Conservation (phyloP, 2,113 vertebrate genomes). For the Lichenostomus cassidix region DNA sequence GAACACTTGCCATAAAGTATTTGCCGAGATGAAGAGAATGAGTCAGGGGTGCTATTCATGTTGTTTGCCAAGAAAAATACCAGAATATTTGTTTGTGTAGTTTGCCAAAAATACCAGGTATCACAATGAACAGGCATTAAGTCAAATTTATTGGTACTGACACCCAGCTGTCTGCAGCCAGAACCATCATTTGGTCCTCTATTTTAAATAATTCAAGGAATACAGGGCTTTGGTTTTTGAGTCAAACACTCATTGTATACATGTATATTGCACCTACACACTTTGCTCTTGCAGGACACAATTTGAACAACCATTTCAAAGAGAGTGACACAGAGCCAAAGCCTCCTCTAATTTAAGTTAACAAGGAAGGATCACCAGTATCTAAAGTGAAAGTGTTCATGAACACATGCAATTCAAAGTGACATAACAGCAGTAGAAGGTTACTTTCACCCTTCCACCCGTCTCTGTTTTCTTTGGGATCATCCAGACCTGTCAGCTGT, state of each 20-base stretch:
- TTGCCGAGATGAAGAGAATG: not conserved
- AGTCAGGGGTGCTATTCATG: not conserved
- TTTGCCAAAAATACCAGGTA: not conserved
- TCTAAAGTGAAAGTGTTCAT: not conserved
- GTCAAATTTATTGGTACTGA: not conserved
- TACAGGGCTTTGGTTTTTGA: not conserved
- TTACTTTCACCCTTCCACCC: not conserved
- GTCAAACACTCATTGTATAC: not conserved
- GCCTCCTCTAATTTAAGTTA: not conserved
- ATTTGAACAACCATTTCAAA: not conserved
- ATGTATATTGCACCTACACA: not conserved
- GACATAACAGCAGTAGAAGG: not conserved
- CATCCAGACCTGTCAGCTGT: not conserved
- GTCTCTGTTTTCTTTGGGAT: not conserved
- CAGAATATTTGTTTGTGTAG: not conserved
- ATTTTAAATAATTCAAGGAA: not conserved
- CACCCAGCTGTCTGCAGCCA: not conserved
- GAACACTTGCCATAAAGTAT: not conserved
- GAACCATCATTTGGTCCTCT: not conserved
- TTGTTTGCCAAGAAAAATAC: conserved; percentile 27
- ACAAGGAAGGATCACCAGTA: not conserved
- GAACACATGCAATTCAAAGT: not conserved
- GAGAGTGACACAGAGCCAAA: not conserved
- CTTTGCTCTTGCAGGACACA: not conserved
- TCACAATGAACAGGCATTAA: not conserved